These are phyloP conservation scores for Lota lota DNA, from an alignment of 2,113 vertebrate genomes.

Conservation along the genomic window DNA sequence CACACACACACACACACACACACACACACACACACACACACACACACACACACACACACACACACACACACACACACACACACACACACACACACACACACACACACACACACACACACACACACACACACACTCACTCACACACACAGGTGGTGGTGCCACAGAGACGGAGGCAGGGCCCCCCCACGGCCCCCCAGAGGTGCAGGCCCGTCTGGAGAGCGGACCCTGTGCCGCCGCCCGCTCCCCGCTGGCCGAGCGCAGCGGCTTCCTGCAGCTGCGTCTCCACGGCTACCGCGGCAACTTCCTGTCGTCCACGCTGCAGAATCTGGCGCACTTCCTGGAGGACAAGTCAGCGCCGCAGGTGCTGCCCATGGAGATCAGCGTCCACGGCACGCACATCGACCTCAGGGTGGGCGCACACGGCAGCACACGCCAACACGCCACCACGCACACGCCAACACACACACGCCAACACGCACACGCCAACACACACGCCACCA, in stretches of 20 bases:
- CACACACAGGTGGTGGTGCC: slow-evolving; percentile 18
- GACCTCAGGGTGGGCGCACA: slow-evolving; percentile 83
- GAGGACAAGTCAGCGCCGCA: slow-evolving; percentile 87
- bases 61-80: neutral
- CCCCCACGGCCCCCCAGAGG: slow-evolving; percentile 71
- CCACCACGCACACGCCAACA: neutral
- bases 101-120: neutral
- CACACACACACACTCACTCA: neutral
- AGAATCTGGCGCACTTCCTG: slow-evolving; percentile 90
- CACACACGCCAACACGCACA: neutral
- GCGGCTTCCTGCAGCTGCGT: slow-evolving; percentile 91
- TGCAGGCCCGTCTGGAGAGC: slow-evolving; percentile 85
- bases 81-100: slow-evolving; percentile 7
- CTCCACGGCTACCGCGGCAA: slow-evolving; percentile 86
- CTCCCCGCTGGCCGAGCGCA: slow-evolving; percentile 88
- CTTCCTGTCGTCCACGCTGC: slow-evolving; percentile 88
- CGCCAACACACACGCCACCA: neutral
- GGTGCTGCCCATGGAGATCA: slow-evolving; percentile 96
- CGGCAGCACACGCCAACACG: neutral
- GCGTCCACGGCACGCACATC: slow-evolving; percentile 85
- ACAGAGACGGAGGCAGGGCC: neutral
- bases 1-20: slow-evolving; percentile 7
- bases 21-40: neutral
- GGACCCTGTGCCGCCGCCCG: slow-evolving; percentile 83
- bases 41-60: neutral